Evolutionary conservation across 2,888 invertebrate species (phyloP), one percentile per base, ranked within the genome.

Genomic region (Cancer borealis): DNA sequence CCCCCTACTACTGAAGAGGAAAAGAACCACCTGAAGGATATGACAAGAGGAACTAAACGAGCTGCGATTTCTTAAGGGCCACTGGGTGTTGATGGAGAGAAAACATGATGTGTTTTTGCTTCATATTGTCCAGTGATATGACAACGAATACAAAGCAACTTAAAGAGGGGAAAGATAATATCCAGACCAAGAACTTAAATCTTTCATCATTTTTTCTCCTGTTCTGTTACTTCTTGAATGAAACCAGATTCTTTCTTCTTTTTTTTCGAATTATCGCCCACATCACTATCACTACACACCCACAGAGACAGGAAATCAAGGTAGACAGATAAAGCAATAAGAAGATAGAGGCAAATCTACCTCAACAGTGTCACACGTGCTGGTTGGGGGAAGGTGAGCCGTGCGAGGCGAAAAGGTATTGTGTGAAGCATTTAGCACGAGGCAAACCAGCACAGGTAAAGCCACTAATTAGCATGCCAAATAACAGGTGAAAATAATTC

Each of bases 371-470:
- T 39, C 84, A 84, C 21, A 84, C 30, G 39, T 84, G 39, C 30
- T 79, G 39, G 30, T 10, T 73, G 39, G 39, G 84, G 84, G n/a
- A 30, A 84, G 84, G 84, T 84, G 84, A 39, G 84, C 39, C 39
- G 84, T 84, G 30, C n/a, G 14, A 17, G 17, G 84, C 84, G n/a
- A 4, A 84, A 79, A 39, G 30, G 39, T 39, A 5, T 39, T 84
- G 84, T 39, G 30, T 84, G 84, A 84, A 84, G 84, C 39, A 39
- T 39, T 26, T 12, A 39, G 84, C 39, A 84, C 26, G 26, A 39
- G 39, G 84, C 84, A 30, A 84, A 84, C 84, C 39, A 30, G 39
- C 84, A 84, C 84, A 84, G 30, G 84, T 84, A 84, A 84, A 84
- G 84, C 84, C 26, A 84, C 39, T 84, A 17, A 84, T 39, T 39